phyloP scores from a whole-genome alignment of 2,797 vertebrate genomes.

The Botia kubotai region DNA sequence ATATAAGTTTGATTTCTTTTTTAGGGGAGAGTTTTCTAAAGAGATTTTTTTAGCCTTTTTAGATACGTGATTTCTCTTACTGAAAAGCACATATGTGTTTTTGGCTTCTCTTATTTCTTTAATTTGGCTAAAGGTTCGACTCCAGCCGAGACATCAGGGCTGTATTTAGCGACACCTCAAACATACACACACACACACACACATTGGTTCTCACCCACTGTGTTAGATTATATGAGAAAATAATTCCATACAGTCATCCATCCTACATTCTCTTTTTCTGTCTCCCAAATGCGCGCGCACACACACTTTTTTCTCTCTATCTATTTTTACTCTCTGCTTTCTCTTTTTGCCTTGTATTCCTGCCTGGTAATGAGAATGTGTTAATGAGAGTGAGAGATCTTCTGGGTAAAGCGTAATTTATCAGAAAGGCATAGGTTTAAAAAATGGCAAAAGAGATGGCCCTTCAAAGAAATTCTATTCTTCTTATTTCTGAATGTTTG shows the following conservation, averaged over 20 bases:
- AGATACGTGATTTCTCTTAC: slow-evolving; percentile 19
- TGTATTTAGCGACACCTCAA: slow-evolving; percentile 42
- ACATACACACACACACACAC: slow-evolving; percentile 20
- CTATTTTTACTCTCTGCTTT: slow-evolving; percentile 2
- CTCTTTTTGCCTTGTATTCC: slow-evolving; percentile 25
- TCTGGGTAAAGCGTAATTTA: slow-evolving; percentile 82
- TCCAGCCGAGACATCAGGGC: slow-evolving; percentile 35
- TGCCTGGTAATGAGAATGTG: slow-evolving; percentile 79
- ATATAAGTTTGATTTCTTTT: slow-evolving; percentile 54
- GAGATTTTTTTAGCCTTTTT: slow-evolving; percentile 28
- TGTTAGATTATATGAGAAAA: slow-evolving; percentile 40
- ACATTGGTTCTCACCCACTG: not conserved
- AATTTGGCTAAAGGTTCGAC: slow-evolving; percentile 52
- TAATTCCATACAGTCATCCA: slow-evolving; percentile 55
- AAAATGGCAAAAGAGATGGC: slow-evolving; percentile 63
- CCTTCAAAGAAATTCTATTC: slow-evolving; percentile 87
- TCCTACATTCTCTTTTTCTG: slow-evolving; percentile 49
- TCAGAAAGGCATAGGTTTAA: slow-evolving; percentile 80
- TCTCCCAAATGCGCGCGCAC: slow-evolving; percentile 7
- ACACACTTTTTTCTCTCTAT: slow-evolving; percentile 1
- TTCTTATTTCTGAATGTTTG: slow-evolving; percentile 85
- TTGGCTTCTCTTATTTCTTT: slow-evolving; percentile 52
- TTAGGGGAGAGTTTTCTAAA: slow-evolving; percentile 29
- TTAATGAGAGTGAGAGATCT: slow-evolving; percentile 85
- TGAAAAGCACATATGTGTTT: slow-evolving; percentile 51